Evolutionary conservation across 2,888 invertebrate genomes (phyloP).

Genomic region (Lysandra coridon): DNA sequence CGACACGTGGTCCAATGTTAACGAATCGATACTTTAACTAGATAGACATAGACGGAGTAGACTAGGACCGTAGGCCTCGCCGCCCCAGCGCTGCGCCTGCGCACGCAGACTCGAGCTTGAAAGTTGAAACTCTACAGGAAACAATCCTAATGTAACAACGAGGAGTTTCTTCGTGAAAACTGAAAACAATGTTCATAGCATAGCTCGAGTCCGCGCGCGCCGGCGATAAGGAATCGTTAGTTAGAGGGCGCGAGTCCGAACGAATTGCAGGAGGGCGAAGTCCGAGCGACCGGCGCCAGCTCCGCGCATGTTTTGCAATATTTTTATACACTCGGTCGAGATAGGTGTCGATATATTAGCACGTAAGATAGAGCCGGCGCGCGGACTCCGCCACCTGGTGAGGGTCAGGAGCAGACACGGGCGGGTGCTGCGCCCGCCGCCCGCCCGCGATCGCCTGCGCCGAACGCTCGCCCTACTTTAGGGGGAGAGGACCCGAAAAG

Average conservation of each 20-base stretch:
- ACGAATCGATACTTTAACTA: conserved; percentile 76
- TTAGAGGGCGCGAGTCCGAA: conserved; percentile 41
- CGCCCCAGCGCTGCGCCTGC: neutral
- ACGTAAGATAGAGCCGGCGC: conserved; percentile 46
- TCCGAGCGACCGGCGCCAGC: conserved; percentile 35
- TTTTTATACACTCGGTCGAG: conserved; percentile 62
- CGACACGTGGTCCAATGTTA: conserved; percentile 80
- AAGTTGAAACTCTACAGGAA: neutral
- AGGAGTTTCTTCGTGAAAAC: neutral
- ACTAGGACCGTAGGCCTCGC: conserved; percentile 35
- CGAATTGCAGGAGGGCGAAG: conserved; percentile 38
- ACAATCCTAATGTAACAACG: neutral
- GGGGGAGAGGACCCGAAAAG: too few relatives aligned
- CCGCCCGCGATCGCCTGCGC: neutral
- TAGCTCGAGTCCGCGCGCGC: neutral
- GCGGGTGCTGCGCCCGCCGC: conserved; percentile 37
- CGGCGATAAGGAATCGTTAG: conserved; percentile 37
- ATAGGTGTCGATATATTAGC: conserved; percentile 58
- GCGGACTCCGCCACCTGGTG: conserved; percentile 51
- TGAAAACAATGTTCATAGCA: conserved; percentile 39
- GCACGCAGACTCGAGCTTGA: neutral
- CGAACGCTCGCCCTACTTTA: too few relatives aligned
- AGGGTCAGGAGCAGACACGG: conserved; percentile 56
- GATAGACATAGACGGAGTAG: conserved; percentile 60
- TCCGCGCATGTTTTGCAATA: conserved; percentile 51